Evolutionary conservation across 1,140 invertebrate species (phyloP).

Genomic region (Heterodera carotae): DNA sequence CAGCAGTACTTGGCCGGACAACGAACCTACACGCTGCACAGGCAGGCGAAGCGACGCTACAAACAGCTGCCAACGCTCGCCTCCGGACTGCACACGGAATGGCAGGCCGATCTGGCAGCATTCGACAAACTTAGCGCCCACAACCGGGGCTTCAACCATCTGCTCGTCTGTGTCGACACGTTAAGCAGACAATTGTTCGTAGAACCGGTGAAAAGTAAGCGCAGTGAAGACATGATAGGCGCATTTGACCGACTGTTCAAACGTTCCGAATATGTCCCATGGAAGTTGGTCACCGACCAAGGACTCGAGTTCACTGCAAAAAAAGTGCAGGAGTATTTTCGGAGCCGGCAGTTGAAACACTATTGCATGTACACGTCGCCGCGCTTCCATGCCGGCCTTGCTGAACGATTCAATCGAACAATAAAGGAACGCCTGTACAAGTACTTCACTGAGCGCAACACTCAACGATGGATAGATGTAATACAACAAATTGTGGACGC

Average conservation of each 20-base stretch:
- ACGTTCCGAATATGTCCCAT: conserved; percentile 14
- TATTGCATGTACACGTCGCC: conserved; percentile 33
- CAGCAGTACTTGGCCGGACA: conserved; percentile 30
- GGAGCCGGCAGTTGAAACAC: conserved; percentile 14
- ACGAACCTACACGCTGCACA: conserved; percentile 43
- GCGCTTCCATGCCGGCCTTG: conserved; percentile 45
- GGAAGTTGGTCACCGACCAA: conserved; percentile 41
- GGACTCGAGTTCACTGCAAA: conserved; percentile 39
- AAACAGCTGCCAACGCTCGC: conserved; percentile 27
- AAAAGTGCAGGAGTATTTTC: conserved; percentile 36
- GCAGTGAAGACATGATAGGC: conserved; percentile 17
- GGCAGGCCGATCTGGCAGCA: conserved; percentile 42
- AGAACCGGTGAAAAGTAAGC: conserved; percentile 42
- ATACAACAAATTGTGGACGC: conserved; percentile 39
- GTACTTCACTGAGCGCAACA: conserved; percentile 46
- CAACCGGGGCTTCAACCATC: conserved; percentile 36
- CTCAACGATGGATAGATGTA: conserved; percentile 38
- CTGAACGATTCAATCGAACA: conserved; percentile 43
- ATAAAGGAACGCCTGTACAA: conserved; percentile 39
- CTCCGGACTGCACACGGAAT: conserved; percentile 41
- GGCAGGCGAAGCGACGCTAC: conserved; percentile 11
- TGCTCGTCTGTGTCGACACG: conserved; percentile 45
- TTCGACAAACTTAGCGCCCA: conserved; percentile 21
- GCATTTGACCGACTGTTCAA: conserved; percentile 39
- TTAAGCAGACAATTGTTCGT: conserved; percentile 42